phyloP scores from a whole-genome alignment of 2,888 invertebrate genomes.

The Epinotia nisella region DNA sequence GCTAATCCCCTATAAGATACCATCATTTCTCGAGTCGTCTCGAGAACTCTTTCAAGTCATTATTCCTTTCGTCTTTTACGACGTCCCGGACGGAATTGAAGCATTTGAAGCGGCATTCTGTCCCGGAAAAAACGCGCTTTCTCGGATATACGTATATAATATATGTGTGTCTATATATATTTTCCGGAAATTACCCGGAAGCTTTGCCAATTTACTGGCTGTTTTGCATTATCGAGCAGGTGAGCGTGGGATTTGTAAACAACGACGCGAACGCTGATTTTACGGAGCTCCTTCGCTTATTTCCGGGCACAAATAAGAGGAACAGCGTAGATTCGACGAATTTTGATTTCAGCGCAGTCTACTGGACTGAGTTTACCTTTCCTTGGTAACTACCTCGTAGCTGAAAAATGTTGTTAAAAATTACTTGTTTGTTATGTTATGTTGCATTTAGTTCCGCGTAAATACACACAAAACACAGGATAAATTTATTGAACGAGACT shows the following conservation, averaged over 20 bases:
- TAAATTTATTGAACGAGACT: no score
- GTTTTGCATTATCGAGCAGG: conserved; percentile 26
- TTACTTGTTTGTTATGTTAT: no score
- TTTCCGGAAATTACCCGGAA: conserved; percentile 30
- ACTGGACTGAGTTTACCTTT: not conserved
- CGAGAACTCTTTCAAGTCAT: not conserved
- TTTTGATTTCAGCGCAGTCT: not conserved
- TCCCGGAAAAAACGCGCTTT: not conserved
- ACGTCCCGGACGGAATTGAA: not conserved
- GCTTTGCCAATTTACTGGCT: conserved; percentile 17
- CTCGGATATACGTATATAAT: not conserved
- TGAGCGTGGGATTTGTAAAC: conserved; percentile 13
- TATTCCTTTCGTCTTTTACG: conserved; percentile 3
- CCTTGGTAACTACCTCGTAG: not conserved
- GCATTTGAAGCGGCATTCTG: not conserved
- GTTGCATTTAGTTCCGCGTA: no score
- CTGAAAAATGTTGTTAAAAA: not conserved
- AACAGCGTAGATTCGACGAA: not conserved
- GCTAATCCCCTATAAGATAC: not conserved
- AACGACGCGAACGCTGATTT: conserved; percentile 1
- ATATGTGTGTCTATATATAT: conserved; percentile 10
- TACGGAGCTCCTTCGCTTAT: not conserved
- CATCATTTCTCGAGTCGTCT: not conserved
- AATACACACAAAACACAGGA: no score
- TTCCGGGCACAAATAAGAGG: not conserved